phyloP scores from a whole-genome alignment of 2,888 invertebrate species.

The Brassicogethes aeneus region DNA sequence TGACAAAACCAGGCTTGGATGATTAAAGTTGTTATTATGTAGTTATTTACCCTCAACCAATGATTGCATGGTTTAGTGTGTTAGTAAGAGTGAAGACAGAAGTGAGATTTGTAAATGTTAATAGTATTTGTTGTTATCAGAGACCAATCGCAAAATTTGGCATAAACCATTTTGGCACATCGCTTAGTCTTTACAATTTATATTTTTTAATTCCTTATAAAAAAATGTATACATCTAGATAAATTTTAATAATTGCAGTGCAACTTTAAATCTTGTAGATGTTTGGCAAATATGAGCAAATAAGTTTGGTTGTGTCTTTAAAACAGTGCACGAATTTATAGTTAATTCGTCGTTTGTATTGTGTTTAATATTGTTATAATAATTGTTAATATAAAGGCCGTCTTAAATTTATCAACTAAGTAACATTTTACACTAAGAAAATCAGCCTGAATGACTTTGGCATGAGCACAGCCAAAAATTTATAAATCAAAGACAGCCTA shows the following conservation, averaged over 20 bases:
- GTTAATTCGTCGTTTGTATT: no score
- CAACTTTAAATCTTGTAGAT: not conserved
- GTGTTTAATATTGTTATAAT: no score
- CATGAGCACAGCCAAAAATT: no score
- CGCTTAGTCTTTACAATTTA: not conserved
- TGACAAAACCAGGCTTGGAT: no score
- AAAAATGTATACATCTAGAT: not conserved
- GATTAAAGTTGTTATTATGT: no score
- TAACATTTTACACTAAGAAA: no score
- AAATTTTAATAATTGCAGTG: not conserved
- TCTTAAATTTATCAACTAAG: no score
- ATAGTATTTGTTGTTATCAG: slow-evolving; percentile 12
- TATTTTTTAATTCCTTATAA: not conserved
- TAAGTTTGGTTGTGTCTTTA: not conserved
- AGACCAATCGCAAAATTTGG: slow-evolving; percentile 24
- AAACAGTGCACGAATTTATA: not conserved
- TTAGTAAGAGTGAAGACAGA: slow-evolving; percentile 16
- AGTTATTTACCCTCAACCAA: no score
- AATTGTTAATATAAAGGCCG: no score
- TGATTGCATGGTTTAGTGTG: slow-evolving; percentile 4
- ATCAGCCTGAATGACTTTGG: no score
- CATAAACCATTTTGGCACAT: slow-evolving; percentile 12
- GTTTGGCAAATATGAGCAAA: not conserved
- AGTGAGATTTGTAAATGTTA: slow-evolving; percentile 12
- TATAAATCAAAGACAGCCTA: no score